Base-by-base conservation (phyloP, 2,797 vertebrate genomes). In the Eulemur coronatus region DNA sequence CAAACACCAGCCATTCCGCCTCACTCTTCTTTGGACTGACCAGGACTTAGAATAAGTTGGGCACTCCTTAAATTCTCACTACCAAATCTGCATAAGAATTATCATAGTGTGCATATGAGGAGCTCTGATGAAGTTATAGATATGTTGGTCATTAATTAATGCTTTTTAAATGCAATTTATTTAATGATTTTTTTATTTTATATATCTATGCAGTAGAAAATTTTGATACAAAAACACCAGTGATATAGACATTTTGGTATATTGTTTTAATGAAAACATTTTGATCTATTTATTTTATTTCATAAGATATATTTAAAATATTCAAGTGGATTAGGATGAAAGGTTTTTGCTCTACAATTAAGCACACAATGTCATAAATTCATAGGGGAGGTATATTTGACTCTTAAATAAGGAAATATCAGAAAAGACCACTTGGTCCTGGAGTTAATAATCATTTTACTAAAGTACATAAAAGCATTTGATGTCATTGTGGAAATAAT, bases 401-500 rank as follows among this genome's bases (percentile, higher is more conserved):
- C 50, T 91, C 15, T 52, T 65, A 63, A 90, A 55, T 28, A 35
- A 95, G 7, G 15, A 90, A 84, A 43, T 86, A 10, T 41, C 38
- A 30, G 35, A 82, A 89, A 91, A 89, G 33, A 28, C 2, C 6
- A 84, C 4, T 82, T 81, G 67, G 18, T 82, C 15, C 33, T 85
- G 7, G 22, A 80, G 43, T 46, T 95, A 84, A 91, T 87, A 52
- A 82, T 90, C 28, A 84, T 78, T 78, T 86, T 79, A 43, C n/a
- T 94, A 9, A 87, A 50, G 28, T 57, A 55, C 28, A 80, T 92
- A 86, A 79, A 92, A 70, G 13, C 12, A 92, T 81, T 84, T 75
- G 33, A 89, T 63, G 17, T 84, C 15, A 81, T 76, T 65, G 30
- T 85, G 55, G 57, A 84, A 80, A 93, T 87, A 91, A 78, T 91